Percentiles rank a stretch among this genome's conserved stretches.
Conservation (phyloP, 64 coral and sea anemone genomes). For the Actinia tenebrosa region DNA sequence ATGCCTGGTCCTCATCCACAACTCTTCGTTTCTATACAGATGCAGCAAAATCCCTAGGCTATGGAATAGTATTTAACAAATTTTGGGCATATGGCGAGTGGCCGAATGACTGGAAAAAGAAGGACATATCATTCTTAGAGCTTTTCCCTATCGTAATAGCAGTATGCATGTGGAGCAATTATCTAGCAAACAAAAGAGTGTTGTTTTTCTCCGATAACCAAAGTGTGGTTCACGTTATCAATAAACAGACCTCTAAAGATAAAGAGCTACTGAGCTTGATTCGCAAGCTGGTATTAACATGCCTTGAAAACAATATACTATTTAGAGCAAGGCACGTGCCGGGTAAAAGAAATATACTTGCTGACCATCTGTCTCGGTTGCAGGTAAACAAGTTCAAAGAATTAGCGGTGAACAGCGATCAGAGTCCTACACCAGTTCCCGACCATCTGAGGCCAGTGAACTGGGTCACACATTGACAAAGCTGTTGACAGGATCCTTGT, state of each 20-base stretch:
- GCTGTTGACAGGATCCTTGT: background rate
- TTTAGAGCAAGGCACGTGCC: slow-evolving; percentile 23
- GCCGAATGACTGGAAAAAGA: slow-evolving; percentile 32
- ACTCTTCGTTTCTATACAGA: slow-evolving; percentile 42
- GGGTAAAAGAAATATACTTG: slow-evolving; percentile 26
- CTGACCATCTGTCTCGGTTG: slow-evolving; percentile 45
- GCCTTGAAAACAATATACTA: slow-evolving; percentile 29
- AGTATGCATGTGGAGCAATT: background rate
- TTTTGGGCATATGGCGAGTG: slow-evolving; percentile 49
- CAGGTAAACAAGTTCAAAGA: slow-evolving; percentile 47
- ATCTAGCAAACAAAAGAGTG: background rate
- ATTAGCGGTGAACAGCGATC: slow-evolving; percentile 8
- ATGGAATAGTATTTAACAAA: slow-evolving; percentile 42
- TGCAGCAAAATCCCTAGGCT: slow-evolving; percentile 16
- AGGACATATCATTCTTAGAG: slow-evolving; percentile 32
- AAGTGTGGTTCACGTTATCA: background rate
- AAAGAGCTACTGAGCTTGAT: slow-evolving; percentile 7
- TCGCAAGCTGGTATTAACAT: slow-evolving; percentile 8
- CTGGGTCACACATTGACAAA: slow-evolving; percentile 28
- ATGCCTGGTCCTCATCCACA: slow-evolving; percentile 25
- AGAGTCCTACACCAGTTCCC: background rate
- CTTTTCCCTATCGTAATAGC: background rate
- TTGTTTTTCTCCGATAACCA: slow-evolving; percentile 25
- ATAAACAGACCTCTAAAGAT: slow-evolving; percentile 23
- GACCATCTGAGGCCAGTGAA: slow-evolving; percentile 17